phyloP scores from a whole-genome alignment of 1,140 invertebrate species.

The Limonius californicus region DNA sequence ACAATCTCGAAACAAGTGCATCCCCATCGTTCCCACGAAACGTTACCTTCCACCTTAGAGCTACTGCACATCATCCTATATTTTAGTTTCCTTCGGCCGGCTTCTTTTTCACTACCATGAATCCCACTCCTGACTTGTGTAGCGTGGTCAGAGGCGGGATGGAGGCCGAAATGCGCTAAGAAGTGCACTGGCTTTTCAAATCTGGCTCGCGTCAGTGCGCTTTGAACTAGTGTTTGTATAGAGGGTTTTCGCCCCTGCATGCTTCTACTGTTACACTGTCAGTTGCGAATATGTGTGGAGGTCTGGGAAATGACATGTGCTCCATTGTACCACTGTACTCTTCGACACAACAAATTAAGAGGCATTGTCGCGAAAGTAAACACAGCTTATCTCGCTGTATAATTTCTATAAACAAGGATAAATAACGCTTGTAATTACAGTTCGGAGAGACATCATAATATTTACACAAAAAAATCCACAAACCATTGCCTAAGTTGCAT shows the following conservation, averaged over 20 bases:
- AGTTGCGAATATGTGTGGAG: background rate
- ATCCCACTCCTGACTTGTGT: too few relatives aligned
- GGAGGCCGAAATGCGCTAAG: background rate
- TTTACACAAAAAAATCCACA: too few relatives aligned
- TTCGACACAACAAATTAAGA: constrained; percentile 7
- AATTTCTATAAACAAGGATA: too few relatives aligned
- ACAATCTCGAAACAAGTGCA: too few relatives aligned
- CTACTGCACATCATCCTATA: too few relatives aligned
- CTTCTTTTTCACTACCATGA: too few relatives aligned
- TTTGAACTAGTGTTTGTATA: constrained; percentile 13
- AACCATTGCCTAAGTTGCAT: too few relatives aligned
- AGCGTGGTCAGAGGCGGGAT: background rate
- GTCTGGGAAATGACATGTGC: constrained; percentile 20
- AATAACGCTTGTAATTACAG: too few relatives aligned
- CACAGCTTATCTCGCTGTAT: background rate
- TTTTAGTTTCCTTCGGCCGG: too few relatives aligned
- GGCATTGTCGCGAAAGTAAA: background rate
- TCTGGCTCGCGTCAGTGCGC: constrained; percentile 17
- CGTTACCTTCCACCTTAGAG: too few relatives aligned
- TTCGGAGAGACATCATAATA: too few relatives aligned
- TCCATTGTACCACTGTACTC: background rate
- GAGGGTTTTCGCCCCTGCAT: constrained; percentile 12
- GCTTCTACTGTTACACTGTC: constrained; percentile 12
- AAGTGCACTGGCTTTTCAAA: constrained; percentile 20
- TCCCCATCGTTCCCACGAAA: too few relatives aligned